A percentile compares a stretch with the other conserved stretches of the same genome.
Evolutionary conservation across 1,140 invertebrate species (phyloP).

Genomic region (Galendromus occidentalis): DNA sequence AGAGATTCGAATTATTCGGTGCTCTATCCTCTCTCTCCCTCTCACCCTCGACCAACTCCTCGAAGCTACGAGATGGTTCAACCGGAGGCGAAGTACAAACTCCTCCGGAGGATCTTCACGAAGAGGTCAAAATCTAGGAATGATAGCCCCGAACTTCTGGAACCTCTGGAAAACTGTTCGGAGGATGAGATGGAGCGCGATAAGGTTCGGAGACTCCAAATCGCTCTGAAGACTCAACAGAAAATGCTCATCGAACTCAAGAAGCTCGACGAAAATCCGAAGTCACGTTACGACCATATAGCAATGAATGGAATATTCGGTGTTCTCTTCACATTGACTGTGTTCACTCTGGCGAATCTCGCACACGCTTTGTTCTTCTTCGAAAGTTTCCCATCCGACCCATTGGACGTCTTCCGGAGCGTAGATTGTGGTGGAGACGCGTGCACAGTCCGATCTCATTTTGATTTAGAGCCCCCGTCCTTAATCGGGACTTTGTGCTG

Average conservation of each 20-base stretch:
- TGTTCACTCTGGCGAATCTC: not conserved
- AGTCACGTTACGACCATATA: not conserved
- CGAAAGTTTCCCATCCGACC: not conserved
- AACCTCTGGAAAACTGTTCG: not conserved
- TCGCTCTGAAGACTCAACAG: not conserved
- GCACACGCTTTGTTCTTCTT: not conserved
- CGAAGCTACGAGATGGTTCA: not conserved
- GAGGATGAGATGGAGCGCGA: not conserved
- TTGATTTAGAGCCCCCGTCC: not conserved
- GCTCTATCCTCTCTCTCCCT: too few relatives aligned
- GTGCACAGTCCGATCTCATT: not conserved
- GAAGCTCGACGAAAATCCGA: not conserved
- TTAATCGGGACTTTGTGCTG: not conserved
- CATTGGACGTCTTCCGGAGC: not conserved
- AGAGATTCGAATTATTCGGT: too few relatives aligned
- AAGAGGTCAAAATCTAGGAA: not conserved
- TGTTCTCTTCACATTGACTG: not conserved
- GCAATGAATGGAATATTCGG: not conserved
- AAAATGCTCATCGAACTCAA: not conserved
- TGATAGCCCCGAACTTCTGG: too few relatives aligned
- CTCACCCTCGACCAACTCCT: too few relatives aligned
- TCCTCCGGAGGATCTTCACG: not conserved
- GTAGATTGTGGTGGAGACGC: not conserved
- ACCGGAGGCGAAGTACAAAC: not conserved
- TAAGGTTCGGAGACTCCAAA: not conserved